phyloP scores from a whole-genome alignment of 2,797 vertebrate species.

The Mustela erminea region DNA sequence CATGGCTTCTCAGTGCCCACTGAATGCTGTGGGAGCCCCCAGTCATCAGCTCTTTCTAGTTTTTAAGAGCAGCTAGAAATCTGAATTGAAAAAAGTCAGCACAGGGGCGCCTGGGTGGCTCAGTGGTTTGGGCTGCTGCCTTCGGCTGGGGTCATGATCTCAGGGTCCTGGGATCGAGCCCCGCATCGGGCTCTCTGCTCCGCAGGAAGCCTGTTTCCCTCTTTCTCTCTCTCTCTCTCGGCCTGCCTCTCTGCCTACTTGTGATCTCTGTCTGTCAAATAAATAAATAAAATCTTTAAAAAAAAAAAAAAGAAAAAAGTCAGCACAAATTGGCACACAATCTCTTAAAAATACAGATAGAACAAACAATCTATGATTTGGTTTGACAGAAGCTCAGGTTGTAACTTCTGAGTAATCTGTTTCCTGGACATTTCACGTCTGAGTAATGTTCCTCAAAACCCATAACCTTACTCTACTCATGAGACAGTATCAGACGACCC shows the following conservation, averaged over 20 bases:
- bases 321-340: background rate
- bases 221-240: too few relatives aligned
- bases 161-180: too few relatives aligned
- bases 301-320: too few relatives aligned
- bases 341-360: background rate
- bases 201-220: too few relatives aligned
- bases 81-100: background rate
- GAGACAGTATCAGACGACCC: background rate
- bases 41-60: background rate
- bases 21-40: rapidly evolving
- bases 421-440: background rate
- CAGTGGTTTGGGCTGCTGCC: too few relatives aligned
- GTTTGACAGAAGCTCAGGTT: background rate
- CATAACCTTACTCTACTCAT: background rate
- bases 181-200: too few relatives aligned
- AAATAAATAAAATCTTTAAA: too few relatives aligned
- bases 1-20: rapidly evolving
- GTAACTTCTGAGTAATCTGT: background rate
- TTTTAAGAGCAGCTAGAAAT: background rate
- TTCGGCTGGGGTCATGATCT: too few relatives aligned
- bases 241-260: too few relatives aligned
- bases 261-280: too few relatives aligned
- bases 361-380: background rate
- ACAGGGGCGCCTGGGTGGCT: too few relatives aligned
- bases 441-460: conserved; percentile 3